These are phyloP conservation scores for Lysandra coridon DNA, from an alignment of 2,888 invertebrate species.

Conservation along the genomic window DNA sequence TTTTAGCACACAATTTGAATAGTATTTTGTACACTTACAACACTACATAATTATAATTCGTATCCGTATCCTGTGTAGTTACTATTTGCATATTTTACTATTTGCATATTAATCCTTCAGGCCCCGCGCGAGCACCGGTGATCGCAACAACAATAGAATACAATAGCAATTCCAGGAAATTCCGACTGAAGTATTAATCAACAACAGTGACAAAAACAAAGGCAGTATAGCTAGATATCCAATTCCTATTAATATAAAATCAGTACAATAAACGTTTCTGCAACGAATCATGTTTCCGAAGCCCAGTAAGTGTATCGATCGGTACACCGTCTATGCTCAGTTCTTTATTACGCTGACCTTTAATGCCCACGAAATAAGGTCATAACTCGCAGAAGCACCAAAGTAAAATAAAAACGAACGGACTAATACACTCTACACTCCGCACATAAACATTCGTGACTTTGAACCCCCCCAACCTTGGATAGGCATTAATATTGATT, in stretches of 20 bases:
- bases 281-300: constrained; percentile 31
- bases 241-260: not conserved
- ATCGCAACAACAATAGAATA: too few relatives aligned
- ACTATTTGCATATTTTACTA: not conserved
- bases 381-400: not conserved
- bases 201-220: not conserved
- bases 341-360: not conserved
- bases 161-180: too few relatives aligned
- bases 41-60: too few relatives aligned
- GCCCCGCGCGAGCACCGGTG: too few relatives aligned
- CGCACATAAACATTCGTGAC: constrained; percentile 32
- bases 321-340: constrained; percentile 3
- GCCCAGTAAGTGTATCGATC: constrained; percentile 41
- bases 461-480: constrained; percentile 31
- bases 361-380: not conserved
- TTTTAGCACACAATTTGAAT: too few relatives aligned
- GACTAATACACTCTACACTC: constrained; percentile 6
- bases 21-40: too few relatives aligned
- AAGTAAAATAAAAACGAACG: not conserved
- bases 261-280: not conserved
- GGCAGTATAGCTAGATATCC: not conserved
- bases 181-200: too few relatives aligned
- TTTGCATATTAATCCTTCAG: too few relatives aligned
- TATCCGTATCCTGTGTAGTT: not conserved
- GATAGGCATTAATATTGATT: constrained; percentile 14